Base-by-base conservation (phyloP, 2,888 invertebrate genomes). In the Cheilosia soror region DNA sequence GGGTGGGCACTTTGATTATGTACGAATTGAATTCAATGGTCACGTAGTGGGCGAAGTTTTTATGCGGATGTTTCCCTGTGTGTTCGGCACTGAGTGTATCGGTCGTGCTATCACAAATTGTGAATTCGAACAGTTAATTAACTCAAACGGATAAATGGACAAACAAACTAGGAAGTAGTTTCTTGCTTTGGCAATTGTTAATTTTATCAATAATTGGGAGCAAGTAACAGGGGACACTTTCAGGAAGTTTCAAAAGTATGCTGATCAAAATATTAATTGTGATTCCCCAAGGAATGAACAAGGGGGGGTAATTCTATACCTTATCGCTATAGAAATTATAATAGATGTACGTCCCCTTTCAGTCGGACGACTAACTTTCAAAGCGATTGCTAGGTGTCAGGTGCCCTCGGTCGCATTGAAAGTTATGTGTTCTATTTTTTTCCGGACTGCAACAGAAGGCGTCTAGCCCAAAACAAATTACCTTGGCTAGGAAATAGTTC, bases 1-100 rank as follows among this genome's bases (percentile, higher is more conserved):
- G 44, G 76, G 37, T 42, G 69, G 69, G 65, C 42, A 62, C 76
- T 72, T 85, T 85, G 85, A 85, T 85, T 81, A 81, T 81, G 68
- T 76, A 81, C 72, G 85, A 85, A 85, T 85, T 85, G 85, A 85
- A 85, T 85, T 72, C 76, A 62, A 85, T 85, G 71, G 85, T 85
- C 85, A 85, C 85, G 85, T 85, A 85, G 25, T 20, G 37, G 27
- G 20, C 27, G 55, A 79, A 80, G 80, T 80, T 84, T 79, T 71
- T 77, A 62, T 80, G 47, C 42, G 51, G 42, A 57, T 63, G 27
- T 37, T 55, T 62, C 29, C 40, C 40, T 47, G 20, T 27, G 20
- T 60, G 2, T 15, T 44, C n/a, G n/a, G 44, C 15, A 44, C 25
- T 33, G 37, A 6, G 27, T 20, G 66, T 71, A n/a, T 44, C 37